These are phyloP conservation scores for Clostera curtula DNA, from an alignment of 2,888 invertebrate genomes.

Conservation along the genomic window DNA sequence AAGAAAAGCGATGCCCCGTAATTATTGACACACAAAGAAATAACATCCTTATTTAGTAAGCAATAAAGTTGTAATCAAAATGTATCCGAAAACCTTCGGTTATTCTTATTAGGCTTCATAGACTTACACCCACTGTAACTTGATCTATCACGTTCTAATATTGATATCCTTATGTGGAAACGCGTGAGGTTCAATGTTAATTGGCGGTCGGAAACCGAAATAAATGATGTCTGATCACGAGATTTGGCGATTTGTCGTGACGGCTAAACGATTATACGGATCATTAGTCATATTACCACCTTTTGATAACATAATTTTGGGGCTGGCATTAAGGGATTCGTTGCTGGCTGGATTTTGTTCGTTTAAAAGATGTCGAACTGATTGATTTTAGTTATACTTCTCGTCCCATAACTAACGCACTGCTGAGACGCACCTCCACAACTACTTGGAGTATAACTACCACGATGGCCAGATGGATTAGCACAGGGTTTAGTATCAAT, in stretches of 20 bases:
- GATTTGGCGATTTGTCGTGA: conserved; percentile 65
- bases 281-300: conserved; percentile 71
- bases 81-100: conserved; percentile 15
- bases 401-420: too few species aligned
- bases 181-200: conserved; percentile 5
- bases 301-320: conserved; percentile 60
- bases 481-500: too few species aligned
- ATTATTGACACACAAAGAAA: conserved; percentile 15
- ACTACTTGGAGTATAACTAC: too few species aligned
- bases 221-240: conserved; percentile 61
- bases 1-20: conserved; percentile 36
- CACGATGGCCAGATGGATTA: too few species aligned
- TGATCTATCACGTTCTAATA: conserved; percentile 18
- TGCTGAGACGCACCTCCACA: too few species aligned
- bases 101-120: conserved; percentile 31
- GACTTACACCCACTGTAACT: conserved; percentile 20
- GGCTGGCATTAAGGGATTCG: conserved; percentile 26
- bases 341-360: conserved; percentile 33
- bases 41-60: conserved; percentile 12
- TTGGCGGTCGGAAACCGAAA: conserved; percentile 24
- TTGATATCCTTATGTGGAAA: conserved; percentile 2
- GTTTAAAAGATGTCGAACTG: conserved; percentile 10
- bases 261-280: conserved; percentile 58
- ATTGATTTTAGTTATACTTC: too few species aligned
- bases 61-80: conserved; percentile 18